Evolutionary conservation across 1,140 invertebrate genomes (phyloP).

Genomic region (Papilio xuthus): DNA sequence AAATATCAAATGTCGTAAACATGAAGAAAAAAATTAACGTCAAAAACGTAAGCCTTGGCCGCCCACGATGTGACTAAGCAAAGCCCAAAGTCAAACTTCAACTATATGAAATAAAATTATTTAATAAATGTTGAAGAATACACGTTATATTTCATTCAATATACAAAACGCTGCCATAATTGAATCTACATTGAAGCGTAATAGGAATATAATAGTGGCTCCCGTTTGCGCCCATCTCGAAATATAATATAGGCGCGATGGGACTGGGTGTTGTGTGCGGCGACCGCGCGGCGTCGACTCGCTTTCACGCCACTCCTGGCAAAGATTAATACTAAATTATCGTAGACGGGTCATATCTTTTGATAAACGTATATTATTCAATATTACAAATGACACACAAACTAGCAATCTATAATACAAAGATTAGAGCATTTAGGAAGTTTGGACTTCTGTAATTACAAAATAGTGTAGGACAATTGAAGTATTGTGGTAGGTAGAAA

Average conservation of each 20-base stretch:
- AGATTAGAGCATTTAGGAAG: too few relatives aligned
- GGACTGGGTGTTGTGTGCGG: conserved; percentile 43
- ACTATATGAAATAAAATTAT: conserved; percentile 21
- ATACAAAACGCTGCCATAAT: conserved; percentile 35
- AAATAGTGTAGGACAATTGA: background rate
- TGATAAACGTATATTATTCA: background rate
- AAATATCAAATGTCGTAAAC: conserved; percentile 5
- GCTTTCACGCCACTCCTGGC: conserved; percentile 43
- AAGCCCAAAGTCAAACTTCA: background rate
- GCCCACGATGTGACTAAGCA: background rate
- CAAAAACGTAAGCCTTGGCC: background rate
- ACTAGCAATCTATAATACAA: background rate
- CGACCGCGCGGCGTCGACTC: conserved; percentile 47
- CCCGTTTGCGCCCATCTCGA: conserved; percentile 37
- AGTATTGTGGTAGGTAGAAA: background rate
- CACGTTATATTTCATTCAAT: conserved; percentile 24
- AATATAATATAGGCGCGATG: conserved; percentile 45
- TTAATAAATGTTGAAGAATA: conserved; percentile 24
- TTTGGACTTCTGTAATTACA: background rate
- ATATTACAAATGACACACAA: background rate
- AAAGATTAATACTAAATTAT: conserved; percentile 28
- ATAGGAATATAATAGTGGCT: conserved; percentile 38
- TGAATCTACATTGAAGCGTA: conserved; percentile 34
- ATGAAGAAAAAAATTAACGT: background rate
- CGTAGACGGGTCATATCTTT: conserved; percentile 11